phyloP scores from a whole-genome alignment of 2,113 vertebrate species.

The Bos taurus region ARS-UCD2.0 NC_037334.1:106709501-106710000 shows the following conservation, averaged over 20 bases:
- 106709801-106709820: constrained; percentile 64
- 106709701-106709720: constrained; percentile 20
- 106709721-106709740: not conserved
- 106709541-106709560: not conserved
- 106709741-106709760: constrained; percentile 59
- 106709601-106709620: not conserved
- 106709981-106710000: constrained; percentile 21
- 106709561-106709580: not conserved
- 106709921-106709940: not conserved
- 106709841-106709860: not conserved
- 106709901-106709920: not conserved
- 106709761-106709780: constrained; percentile 53
- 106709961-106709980: constrained; percentile 38
- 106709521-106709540: not conserved
- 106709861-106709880: not conserved
- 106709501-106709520: not conserved
- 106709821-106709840: constrained; percentile 1
- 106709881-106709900: not conserved
- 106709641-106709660: not conserved
- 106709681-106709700: not conserved
- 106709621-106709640: not conserved
- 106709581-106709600: not conserved
- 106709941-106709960: not conserved
- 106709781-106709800: constrained; percentile 37
- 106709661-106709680: not conserved